Conservation (phyloP, 2,797 vertebrate genomes). For the Catamblyrhynchus diadema region DNA sequence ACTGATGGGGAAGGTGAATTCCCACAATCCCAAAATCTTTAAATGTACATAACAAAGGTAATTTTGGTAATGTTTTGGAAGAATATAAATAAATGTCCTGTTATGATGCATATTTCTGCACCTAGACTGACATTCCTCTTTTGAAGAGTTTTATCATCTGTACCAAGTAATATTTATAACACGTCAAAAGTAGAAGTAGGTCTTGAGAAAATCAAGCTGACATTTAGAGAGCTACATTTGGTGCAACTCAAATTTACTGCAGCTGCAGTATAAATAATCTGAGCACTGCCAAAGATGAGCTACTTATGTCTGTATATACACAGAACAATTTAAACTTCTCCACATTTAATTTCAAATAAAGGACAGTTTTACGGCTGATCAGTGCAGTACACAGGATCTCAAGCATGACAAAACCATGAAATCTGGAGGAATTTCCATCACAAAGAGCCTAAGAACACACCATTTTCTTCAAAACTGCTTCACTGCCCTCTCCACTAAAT, state of each 20-base stretch:
- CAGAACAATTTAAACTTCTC: conserved; percentile 33
- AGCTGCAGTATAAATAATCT: conserved; percentile 53
- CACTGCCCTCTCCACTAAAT: not conserved
- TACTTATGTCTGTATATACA: conserved; percentile 28
- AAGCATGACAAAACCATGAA: conserved; percentile 24
- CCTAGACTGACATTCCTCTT: not conserved
- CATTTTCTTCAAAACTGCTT: not conserved
- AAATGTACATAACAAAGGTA: not conserved
- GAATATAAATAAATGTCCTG: not conserved
- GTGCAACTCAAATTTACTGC: conserved; percentile 42
- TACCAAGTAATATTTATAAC: conserved; percentile 38
- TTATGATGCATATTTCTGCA: not conserved
- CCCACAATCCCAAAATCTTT: not conserved
- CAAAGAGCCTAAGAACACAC: not conserved
- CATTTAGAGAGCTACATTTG: conserved; percentile 54
- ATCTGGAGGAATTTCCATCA: not conserved
- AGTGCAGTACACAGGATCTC: not conserved
- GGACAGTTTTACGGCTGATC: not conserved
- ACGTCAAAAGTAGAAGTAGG: conserved; percentile 45
- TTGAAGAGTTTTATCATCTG: conserved; percentile 23
- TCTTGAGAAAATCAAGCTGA: conserved; percentile 54
- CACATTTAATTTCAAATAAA: conserved; percentile 46
- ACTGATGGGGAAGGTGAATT: not conserved
- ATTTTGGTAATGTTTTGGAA: not conserved
- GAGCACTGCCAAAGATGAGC: conserved; percentile 38